Evolutionary conservation across 2,888 invertebrate species (phyloP).

Genomic region (Ophonus ardosiacus): DNA sequence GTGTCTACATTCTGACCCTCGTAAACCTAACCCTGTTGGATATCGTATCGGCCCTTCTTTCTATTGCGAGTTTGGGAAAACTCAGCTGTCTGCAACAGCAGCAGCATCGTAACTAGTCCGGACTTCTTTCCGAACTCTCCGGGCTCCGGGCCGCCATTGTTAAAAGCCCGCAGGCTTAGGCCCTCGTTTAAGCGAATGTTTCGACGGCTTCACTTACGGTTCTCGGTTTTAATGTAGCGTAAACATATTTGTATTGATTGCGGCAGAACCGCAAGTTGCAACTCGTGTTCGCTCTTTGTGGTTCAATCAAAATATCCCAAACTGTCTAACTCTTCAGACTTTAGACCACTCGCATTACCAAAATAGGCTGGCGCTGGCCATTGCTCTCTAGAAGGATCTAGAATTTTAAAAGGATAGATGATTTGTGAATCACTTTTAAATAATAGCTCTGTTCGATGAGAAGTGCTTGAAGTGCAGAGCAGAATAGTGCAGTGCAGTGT

Average conservation of each 20-base stretch:
- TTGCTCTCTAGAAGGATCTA: too few species aligned
- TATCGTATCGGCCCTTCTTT: background rate
- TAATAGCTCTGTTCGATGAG: too few species aligned
- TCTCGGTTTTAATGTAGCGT: constrained; percentile 36
- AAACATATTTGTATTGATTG: constrained; percentile 38
- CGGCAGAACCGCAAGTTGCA: constrained; percentile 18
- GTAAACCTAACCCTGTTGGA: background rate
- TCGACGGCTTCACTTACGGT: constrained; percentile 13
- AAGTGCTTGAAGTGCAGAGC: too few species aligned
- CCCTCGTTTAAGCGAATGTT: constrained; percentile 25
- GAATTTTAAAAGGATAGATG: too few species aligned
- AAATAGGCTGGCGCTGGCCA: too few species aligned
- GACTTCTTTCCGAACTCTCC: constrained; percentile 6
- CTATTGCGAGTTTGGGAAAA: background rate
- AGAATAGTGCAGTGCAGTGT: too few species aligned
- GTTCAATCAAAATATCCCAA: constrained; percentile 10
- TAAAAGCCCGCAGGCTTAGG: constrained; percentile 19
- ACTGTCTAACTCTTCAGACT: background rate
- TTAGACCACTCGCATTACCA: too few species aligned
- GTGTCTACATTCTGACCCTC: background rate
- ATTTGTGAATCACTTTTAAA: too few species aligned
- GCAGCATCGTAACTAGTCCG: constrained; percentile 24
- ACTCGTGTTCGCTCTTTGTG: constrained; percentile 3
- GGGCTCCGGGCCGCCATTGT: constrained; percentile 1
- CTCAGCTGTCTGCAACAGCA: constrained; percentile 13